Evolutionary conservation across 2,113 vertebrate genomes (phyloP), one percentile per base, ranked within the genome.

Genomic region (Mormoops blainvillei): DNA sequence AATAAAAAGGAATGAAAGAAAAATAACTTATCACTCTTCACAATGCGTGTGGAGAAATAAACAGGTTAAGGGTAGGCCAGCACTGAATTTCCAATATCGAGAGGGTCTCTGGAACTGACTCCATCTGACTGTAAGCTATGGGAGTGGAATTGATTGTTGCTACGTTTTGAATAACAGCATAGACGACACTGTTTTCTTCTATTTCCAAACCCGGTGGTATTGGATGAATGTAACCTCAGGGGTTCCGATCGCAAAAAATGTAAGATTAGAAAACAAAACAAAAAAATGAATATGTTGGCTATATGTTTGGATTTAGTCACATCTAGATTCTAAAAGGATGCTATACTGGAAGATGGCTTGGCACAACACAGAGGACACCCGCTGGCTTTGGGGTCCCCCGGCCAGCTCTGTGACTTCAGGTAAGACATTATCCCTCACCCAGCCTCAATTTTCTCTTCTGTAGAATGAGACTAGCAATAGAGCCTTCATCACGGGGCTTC

Each of bases 261-360:
- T 71, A 94, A 82, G 48, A 56, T 78, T 54, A 58, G 33, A 45
- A 89, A 74, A 61, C 9, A 83, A 88, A 91, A 82, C n/a, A n/a
- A n/a, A 33, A n/a, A 94, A 89, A 81, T 88, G 1, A 93, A 3
- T 58, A 31, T 80, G 7, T 77, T 71, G 38, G 16, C 36, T 67
- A 8, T 33, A 16, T 31, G 67, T 61, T 78, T 65, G 28, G 13
- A 67, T 87, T 77, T 52, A 43, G 63, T 7, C 15, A 52, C 77
- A 28, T 56, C 70, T 85, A 4, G 77, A 26, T 38, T 74, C 33
- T 78, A 36, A 77, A 85, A 81, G 6, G 22, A 41, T 31, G 9
- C 3, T 26, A 4, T 16, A 3, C 28, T 48, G 28, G 36, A 65
- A 86, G n/a, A 61, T 54, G 26, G 4, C 38, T 82, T 28, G 8